These are phyloP conservation scores for Poeciliopsis infans DNA, from an alignment of 2,797 vertebrate species.

Conservation along the genomic window DNA sequence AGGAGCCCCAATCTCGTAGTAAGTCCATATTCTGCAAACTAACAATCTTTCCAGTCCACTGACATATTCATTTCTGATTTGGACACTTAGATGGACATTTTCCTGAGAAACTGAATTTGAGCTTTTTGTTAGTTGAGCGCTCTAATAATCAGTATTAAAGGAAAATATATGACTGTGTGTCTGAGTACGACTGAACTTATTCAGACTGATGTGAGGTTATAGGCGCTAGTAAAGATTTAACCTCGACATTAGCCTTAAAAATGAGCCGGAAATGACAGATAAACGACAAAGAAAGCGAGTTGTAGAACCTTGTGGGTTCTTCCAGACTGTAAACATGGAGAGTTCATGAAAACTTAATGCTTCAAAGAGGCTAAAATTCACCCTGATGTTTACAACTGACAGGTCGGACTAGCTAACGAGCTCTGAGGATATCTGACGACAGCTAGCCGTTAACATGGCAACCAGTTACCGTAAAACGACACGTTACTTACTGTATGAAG, in stretches of 20 bases:
- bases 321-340: neutral
- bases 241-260: neutral
- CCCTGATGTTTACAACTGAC: constrained; percentile 10
- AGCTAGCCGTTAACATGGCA: neutral
- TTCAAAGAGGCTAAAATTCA: neutral
- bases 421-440: neutral
- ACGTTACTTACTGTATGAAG: constrained; percentile 59
- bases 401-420: constrained; percentile 9
- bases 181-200: neutral
- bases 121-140: neutral
- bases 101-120: neutral
- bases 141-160: neutral
- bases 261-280: neutral
- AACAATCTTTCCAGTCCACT: neutral
- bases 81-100: neutral
- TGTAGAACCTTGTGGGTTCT: no score
- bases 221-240: neutral
- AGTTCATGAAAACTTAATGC: neutral
- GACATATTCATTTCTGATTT: neutral
- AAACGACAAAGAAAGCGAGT: neutral
- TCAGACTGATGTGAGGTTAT: neutral
- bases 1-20: neutral
- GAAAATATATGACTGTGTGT: neutral
- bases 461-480: neutral
- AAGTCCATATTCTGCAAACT: neutral